Percentiles rank a stretch among this genome's conserved stretches.
phyloP scores from a whole-genome alignment of 2,113 vertebrate genomes.

The Prochilodus magdalenae region DNA sequence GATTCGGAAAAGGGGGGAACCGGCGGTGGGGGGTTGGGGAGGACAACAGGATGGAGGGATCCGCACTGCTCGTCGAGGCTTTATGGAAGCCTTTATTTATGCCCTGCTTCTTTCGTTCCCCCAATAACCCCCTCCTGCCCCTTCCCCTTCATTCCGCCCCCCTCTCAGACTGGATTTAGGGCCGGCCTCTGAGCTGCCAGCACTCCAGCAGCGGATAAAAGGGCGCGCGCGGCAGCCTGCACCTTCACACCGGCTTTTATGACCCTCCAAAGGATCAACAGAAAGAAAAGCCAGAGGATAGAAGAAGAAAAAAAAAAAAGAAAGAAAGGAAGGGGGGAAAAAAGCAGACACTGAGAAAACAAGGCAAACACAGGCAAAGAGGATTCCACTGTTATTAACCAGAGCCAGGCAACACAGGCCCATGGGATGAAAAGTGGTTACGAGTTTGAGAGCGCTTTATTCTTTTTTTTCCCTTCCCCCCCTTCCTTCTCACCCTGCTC shows the following conservation, averaged over 20 bases:
- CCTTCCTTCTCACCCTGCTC: no score
- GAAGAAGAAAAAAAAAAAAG: neutral
- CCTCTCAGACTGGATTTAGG: constrained; percentile 74
- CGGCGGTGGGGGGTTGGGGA: constrained; percentile 6
- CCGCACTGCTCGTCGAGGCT: constrained; percentile 45
- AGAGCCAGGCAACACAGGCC: constrained; percentile 24
- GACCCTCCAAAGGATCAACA: constrained; percentile 75
- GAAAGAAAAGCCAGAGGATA: constrained; percentile 70
- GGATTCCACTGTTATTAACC: constrained; percentile 42
- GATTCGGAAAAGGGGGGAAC: constrained; percentile 34
- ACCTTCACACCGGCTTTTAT: constrained; percentile 75
- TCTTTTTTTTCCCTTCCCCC: no score
- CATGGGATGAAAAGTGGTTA: constrained; percentile 22
- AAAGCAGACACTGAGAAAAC: constrained; percentile 31
- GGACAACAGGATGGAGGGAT: constrained; percentile 47
- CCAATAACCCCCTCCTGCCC: constrained; percentile 27
- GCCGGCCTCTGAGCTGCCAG: constrained; percentile 70
- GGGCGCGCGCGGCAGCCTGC: constrained; percentile 72
- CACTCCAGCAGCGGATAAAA: constrained; percentile 74
- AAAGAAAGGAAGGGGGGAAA: constrained; percentile 61
- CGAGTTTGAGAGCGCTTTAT: neutral
- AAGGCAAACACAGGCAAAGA: constrained; percentile 35
- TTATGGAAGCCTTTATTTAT: constrained; percentile 54
- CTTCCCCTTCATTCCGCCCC: constrained; percentile 16
- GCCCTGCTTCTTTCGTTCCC: constrained; percentile 48